Base-by-base conservation (phyloP, 2,888 invertebrate species). In the Lysandra coridon region DNA sequence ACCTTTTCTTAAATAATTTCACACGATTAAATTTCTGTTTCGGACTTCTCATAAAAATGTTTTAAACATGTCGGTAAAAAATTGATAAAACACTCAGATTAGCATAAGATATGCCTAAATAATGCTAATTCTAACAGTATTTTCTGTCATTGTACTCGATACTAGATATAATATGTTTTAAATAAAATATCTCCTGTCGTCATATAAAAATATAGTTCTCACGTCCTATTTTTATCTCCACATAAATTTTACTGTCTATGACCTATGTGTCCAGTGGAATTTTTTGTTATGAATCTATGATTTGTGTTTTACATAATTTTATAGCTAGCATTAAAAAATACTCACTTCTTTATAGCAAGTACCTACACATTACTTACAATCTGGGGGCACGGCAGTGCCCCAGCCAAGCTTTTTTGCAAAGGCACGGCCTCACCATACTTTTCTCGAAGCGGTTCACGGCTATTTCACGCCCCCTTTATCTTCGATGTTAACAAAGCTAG, bases 91-190 rank as follows among this genome's bases (percentile, higher is more conserved):
- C 12, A 69, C 69, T 33, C 4, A 12, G 14, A 69, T 69, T 69
- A 69, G 5, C 69, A 69, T 69, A 69, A 69, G 1, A 69, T 69
- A 69, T 69, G 69, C 69, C 69, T 33, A 69, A 69, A 33, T 69
- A 69, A 69, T 69, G 69, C 69, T 69, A 69, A 69, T 69, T 69
- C 69, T 69, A 69, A 69, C 69, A 69, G 69, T 69, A 69, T 33
- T 69, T 69, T 30, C 14, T 5, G 33, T 69, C 33, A 4, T 69
- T 69, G 69, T 69, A 69, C 69, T 33, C 30, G 10, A 64, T 69
- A 33, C 69, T 69, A 33, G 69, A 23, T 23, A 30, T 37, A 37
- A 60, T 60, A 23, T n/a, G 2, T 17, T 23, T 12, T 69, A 69
- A 17, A 30, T 69, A 69, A 17, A 5, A 69, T 69, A 69, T 33